Conservation (phyloP, 2,113 vertebrate genomes). For the Oceanodroma tethys region DNA sequence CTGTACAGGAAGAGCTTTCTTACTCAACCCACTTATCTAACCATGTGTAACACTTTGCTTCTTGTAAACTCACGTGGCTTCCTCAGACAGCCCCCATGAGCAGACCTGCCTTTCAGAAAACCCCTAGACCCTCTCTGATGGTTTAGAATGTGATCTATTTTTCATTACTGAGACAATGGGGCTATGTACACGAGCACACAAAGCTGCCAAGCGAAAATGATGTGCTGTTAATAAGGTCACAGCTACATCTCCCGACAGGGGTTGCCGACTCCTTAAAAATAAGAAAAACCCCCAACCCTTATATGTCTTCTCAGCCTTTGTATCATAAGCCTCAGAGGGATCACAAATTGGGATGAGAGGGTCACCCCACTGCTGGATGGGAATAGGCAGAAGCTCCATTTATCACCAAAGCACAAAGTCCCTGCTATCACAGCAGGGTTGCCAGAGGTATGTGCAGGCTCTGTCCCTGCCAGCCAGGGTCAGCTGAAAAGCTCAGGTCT, state of each 20-base stretch:
- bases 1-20: not conserved
- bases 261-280: not conserved
- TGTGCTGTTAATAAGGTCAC: not conserved
- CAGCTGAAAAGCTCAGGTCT: not conserved
- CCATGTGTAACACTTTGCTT: not conserved
- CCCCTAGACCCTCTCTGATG: rapidly evolving
- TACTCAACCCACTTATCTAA: not conserved
- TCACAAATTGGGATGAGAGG: not conserved
- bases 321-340: not conserved
- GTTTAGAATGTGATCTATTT: not conserved
- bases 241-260: not conserved
- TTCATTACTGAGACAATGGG: not conserved
- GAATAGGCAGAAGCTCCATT: not conserved
- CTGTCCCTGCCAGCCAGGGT: not conserved
- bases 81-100: not conserved
- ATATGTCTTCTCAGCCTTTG: not conserved
- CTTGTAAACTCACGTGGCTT: not conserved
- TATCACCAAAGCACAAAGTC: not conserved
- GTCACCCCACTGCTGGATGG: not conserved
- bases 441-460: not conserved
- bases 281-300: not conserved
- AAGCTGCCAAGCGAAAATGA: not conserved
- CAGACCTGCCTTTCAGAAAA: not conserved
- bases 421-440: not conserved
- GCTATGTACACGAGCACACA: not conserved